phyloP scores from a whole-genome alignment of 2,797 vertebrate species.

The Sphaeramia orbicularis region DNA sequence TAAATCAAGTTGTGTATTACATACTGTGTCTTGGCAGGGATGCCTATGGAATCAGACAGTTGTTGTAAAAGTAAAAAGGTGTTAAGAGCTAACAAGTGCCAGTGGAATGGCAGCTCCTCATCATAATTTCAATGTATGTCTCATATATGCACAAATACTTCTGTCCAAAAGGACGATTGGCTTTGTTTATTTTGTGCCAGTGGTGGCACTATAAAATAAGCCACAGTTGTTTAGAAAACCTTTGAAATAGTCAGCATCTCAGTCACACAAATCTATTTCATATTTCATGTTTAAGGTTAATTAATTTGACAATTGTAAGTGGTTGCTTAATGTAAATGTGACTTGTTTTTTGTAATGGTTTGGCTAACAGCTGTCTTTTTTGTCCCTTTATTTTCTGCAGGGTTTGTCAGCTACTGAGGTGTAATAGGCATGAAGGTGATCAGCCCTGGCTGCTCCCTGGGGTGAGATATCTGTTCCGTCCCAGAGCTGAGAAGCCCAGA shows the following conservation, averaged over 20 bases:
- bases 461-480: conserved; percentile 74
- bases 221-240: conserved; percentile 1
- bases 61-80: neutral
- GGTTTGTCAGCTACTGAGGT: conserved; percentile 65
- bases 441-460: conserved; percentile 63
- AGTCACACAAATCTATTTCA: neutral
- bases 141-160: neutral
- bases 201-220: neutral
- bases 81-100: neutral
- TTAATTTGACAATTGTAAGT: neutral
- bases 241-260: neutral
- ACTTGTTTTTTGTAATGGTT: neutral
- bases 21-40: neutral
- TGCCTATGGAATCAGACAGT: neutral
- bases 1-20: neutral
- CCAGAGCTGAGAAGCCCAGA: conserved; percentile 59
- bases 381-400: conserved; percentile 59
- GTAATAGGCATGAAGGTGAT: conserved; percentile 75
- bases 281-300: no score
- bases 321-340: neutral
- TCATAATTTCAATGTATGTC: neutral
- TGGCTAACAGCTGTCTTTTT: conserved; percentile 28
- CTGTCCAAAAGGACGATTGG: conserved; percentile 25
- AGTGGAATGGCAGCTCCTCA: neutral
- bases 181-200: conserved; percentile 41